Conservation (phyloP, 2,113 vertebrate genomes). For the Microcebus ravelobensis region DNA sequence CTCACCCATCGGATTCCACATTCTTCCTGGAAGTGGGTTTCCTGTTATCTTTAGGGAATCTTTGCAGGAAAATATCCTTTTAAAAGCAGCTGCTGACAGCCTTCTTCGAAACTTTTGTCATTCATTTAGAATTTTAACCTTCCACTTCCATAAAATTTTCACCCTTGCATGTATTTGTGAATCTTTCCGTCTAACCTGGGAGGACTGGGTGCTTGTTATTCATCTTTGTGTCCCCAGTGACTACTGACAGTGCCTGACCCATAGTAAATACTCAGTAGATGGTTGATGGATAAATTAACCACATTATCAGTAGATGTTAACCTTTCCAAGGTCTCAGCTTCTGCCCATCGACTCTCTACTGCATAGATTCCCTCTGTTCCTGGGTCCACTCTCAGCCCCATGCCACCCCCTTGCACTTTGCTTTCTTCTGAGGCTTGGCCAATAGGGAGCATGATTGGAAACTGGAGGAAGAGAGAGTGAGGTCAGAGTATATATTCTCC, state of each 20-base stretch:
- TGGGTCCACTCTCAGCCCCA: fast-evolving
- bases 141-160: neutral
- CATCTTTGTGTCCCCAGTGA: neutral
- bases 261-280: neutral
- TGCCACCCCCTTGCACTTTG: neutral
- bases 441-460: neutral
- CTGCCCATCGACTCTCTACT: neutral
- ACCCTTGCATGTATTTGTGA: neutral
- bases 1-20: neutral
- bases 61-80: neutral
- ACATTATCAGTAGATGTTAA: neutral
- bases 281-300: neutral
- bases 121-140: neutral
- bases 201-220: neutral
- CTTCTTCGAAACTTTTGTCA: neutral
- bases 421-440: neutral
- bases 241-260: neutral
- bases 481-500: neutral
- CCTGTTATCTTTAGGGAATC: constrained; percentile 64
- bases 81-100: constrained; percentile 15
- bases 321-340: neutral
- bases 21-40: constrained; percentile 56
- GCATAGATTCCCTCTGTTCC: neutral
- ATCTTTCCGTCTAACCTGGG: neutral
- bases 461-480: neutral